Conservation (phyloP, 2,888 invertebrate species). For the Gisinianus flammeolus region DNA sequence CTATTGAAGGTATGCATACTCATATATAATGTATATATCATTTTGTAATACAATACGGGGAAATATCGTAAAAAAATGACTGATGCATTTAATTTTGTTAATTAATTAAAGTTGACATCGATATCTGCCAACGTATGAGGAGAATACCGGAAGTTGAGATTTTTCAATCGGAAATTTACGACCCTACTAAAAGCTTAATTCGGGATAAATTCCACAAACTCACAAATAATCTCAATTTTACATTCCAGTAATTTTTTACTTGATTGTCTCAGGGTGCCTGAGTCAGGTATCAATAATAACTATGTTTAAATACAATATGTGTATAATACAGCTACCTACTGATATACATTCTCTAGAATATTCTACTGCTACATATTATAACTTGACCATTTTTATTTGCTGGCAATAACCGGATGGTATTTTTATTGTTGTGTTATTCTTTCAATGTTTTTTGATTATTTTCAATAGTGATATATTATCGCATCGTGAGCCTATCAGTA, state of each 20-base stretch:
- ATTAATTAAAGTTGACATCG: conserved; percentile 47
- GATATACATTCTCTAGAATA: background rate
- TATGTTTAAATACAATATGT: background rate
- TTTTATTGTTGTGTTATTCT: background rate
- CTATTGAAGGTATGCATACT: conserved; percentile 48
- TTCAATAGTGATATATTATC: too few species aligned
- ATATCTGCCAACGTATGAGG: conserved; percentile 57
- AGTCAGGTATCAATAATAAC: background rate
- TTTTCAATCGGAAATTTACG: conserved; percentile 57
- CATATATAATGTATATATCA: too few species aligned
- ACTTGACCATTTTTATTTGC: background rate
- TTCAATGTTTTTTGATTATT: too few species aligned
- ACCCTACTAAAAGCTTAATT: conserved; percentile 54
- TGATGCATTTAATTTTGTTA: too few species aligned
- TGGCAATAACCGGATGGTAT: background rate
- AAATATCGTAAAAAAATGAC: too few species aligned
- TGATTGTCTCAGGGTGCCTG: background rate
- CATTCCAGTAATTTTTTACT: conserved; percentile 32
- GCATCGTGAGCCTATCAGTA: too few species aligned
- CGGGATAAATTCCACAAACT: conserved; percentile 45
- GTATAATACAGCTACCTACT: background rate
- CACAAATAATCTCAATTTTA: conserved; percentile 25
- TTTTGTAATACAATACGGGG: too few species aligned
- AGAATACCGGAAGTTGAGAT: conserved; percentile 58
- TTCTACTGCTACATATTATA: background rate